phyloP scores from a whole-genome alignment of 2,797 vertebrate genomes.

The Mormyrops boulengeri region DNA sequence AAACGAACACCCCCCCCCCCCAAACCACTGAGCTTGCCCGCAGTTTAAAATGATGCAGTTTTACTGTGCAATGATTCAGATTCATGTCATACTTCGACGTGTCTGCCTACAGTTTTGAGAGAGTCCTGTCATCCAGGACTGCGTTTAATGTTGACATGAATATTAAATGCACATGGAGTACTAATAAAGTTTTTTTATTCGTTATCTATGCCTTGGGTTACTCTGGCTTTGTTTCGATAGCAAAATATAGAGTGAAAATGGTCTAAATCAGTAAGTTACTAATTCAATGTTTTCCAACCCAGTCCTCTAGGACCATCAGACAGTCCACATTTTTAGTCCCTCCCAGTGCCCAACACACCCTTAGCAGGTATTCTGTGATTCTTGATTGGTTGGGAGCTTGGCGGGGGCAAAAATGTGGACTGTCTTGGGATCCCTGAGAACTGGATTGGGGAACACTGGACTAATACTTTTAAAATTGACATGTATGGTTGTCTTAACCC shows the following conservation, averaged over 20 bases:
- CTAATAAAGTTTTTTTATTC: not conserved
- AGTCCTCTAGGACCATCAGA: too few species aligned
- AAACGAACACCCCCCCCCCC: not conserved
- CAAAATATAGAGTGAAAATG: not conserved
- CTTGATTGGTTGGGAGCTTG: too few species aligned
- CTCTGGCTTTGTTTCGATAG: not conserved
- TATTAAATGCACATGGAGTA: not conserved
- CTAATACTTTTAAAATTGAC: not conserved
- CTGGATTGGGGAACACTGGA: not conserved
- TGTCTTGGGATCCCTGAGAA: not conserved
- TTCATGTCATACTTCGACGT: not conserved
- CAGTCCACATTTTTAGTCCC: too few species aligned
- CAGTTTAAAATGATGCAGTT: not conserved
- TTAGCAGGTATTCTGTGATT: too few species aligned
- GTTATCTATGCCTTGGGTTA: not conserved
- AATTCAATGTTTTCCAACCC: too few species aligned
- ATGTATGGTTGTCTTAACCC: not conserved
- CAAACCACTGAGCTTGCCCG: not conserved
- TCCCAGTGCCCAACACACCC: too few species aligned
- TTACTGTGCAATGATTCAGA: not conserved
- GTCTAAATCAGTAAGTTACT: not conserved
- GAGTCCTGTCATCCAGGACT: not conserved
- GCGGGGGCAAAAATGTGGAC: not conserved
- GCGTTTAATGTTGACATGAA: not conserved
- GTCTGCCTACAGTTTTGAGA: not conserved